phyloP scores from a whole-genome alignment of 1,140 invertebrate genomes.

The Scylla paramamosain region DNA sequence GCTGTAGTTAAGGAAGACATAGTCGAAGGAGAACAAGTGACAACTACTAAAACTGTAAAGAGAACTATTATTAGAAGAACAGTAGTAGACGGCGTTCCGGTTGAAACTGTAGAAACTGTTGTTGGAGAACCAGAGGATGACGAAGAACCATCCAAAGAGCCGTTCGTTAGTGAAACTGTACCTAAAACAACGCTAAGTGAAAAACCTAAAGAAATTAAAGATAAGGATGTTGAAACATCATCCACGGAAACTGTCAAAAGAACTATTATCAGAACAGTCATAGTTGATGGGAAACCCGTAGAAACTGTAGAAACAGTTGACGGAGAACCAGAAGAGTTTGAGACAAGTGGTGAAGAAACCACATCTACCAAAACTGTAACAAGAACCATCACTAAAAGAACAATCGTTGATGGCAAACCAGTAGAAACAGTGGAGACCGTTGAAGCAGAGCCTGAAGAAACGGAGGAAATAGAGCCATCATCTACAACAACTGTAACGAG shows the following conservation, averaged over 20 bases:
- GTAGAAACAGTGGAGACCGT: conserved; percentile 35
- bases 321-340: conserved; percentile 17
- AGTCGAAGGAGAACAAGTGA: not conserved
- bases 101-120: conserved; percentile 39
- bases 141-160: conserved; percentile 17
- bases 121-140: conserved; percentile 47
- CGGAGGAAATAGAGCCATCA: not conserved
- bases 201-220: not conserved
- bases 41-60: conserved; percentile 11
- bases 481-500: conserved; percentile 18
- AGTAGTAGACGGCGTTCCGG: conserved; percentile 26
- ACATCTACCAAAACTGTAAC: not conserved
- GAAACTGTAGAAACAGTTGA: not conserved
- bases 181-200: conserved; percentile 13
- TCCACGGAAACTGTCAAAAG: conserved; percentile 27
- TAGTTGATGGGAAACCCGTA: conserved; percentile 27
- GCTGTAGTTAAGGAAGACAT: conserved; percentile 1
- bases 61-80: conserved; percentile 29
- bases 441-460: not conserved
- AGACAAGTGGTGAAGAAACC: not conserved
- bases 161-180: not conserved
- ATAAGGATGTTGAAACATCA: not conserved
- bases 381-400: not conserved
- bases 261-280: conserved; percentile 34
- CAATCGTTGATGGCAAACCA: conserved; percentile 33